Evolutionary conservation across 2,797 vertebrate species (phyloP), one percentile per base, ranked within the genome.

Genomic region (Odontamblyopus lacepedii): DNA sequence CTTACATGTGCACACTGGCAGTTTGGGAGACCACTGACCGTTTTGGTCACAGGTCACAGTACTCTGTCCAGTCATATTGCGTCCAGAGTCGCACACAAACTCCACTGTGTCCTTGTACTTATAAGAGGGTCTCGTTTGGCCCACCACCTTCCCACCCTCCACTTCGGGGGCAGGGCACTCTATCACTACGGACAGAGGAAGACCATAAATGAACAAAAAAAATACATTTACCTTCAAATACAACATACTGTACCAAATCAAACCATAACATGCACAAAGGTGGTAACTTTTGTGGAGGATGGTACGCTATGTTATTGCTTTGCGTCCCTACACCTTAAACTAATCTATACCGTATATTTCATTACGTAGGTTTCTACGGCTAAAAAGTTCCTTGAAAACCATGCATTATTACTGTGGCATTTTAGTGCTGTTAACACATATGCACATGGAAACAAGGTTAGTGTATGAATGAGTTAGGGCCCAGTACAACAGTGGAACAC

Each of bases 1-100:
- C 78, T 15, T 81, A 87, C 90, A 0, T 56, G 63, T 3, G 73
- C 91, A 92, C 19, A 0, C 26, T 51, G 86, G 88, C 23, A 83
- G 64, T 32, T 6, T 11, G 2, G 87, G 75, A 29, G 23, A 50
- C 64, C 64, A 66, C 64, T 66, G 64, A 51, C 44, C 19, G 3
- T 50, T 29, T 2, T 1, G 2, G 1, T 0, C 7, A 19, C 64
- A 66, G 26, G 13, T 66, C 27, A 51, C 2, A 15, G 15, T 66
- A 0, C 15, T 19, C 26, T 51, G 0, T 29, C 64, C 64, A 4
- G 4, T 30, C 44, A 66, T 16, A 50, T 1, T 6, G 16, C 30
- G 5, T 50, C 64, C 64, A 66, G 44, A 11, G 7, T 9, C 1
- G 64, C 64, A 66, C 15, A 7, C 13, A 27, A 66, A 50, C 26